A percentile compares a stretch with the other conserved stretches of the same genome.
Conservation (phyloP, 2,113 vertebrate species). For the Helogale parvula region DNA sequence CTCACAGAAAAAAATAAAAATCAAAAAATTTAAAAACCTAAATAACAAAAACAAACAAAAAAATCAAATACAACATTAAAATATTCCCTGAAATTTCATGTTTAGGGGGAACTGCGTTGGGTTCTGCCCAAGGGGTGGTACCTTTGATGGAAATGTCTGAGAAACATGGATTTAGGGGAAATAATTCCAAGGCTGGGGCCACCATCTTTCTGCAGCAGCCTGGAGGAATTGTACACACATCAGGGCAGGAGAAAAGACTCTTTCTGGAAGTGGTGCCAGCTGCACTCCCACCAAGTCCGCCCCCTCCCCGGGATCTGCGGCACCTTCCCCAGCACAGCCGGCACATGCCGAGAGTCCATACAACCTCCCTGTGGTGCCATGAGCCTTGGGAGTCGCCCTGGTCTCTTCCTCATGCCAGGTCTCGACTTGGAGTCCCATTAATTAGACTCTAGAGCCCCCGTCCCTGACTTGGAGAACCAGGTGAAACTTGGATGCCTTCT, state of each 20-base stretch:
- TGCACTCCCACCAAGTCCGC: neutral
- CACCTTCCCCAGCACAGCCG: neutral
- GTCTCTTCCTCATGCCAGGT: neutral
- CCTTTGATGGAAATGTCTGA: neutral
- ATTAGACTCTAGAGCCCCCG: neutral
- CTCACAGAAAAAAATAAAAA: neutral
- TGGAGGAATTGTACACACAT: neutral
- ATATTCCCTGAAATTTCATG: neutral
- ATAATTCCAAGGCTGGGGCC: neutral
- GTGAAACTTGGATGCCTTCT: neutral
- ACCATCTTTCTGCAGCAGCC: neutral
- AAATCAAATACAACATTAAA: neutral
- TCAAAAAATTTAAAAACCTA: neutral
- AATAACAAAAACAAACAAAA: neutral
- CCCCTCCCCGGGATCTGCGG: neutral
- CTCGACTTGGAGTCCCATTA: neutral
- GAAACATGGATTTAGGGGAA: neutral
- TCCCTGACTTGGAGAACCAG: neutral
- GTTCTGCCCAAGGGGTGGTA: neutral
- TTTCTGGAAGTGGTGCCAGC: neutral
- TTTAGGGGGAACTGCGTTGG: neutral
- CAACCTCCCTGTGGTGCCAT: neutral
- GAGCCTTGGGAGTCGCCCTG: neutral
- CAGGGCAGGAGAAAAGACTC: neutral
- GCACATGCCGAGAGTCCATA: neutral